These are phyloP conservation scores for Cremastinae sp. DNA, from an alignment of 2,888 invertebrate species.

Conservation along the genomic window DNA sequence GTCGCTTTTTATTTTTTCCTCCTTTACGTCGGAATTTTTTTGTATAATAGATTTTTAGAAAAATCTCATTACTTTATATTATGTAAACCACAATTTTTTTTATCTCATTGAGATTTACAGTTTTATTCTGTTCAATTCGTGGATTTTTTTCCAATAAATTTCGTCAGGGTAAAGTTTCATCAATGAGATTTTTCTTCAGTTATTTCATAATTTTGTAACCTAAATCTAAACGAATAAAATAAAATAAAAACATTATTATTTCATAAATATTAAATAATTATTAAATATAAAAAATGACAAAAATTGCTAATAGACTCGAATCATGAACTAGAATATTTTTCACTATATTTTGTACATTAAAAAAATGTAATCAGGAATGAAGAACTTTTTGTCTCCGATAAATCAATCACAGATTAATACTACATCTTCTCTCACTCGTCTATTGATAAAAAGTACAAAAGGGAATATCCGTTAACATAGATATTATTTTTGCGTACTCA, in stretches of 20 bases:
- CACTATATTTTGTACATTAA: neutral
- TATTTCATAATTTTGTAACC: constrained; percentile 1
- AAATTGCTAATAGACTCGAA: no score
- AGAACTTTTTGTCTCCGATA: constrained; percentile 30
- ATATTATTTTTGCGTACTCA: constrained; percentile 2
- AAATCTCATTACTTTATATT: no score
- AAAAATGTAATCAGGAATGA: constrained; percentile 1
- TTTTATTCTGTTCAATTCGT: neutral
- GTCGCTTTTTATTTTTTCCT: constrained; percentile 10
- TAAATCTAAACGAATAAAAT: constrained; percentile 1
- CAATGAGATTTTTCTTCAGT: no score
- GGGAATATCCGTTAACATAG: neutral
- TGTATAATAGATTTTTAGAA: neutral
- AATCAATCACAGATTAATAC: constrained; percentile 58
- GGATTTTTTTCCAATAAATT: neutral
- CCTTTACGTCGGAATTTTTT: constrained; percentile 11
- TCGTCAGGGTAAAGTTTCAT: neutral
- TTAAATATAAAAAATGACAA: no score
- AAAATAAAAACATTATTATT: no score
- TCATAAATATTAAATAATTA: no score
- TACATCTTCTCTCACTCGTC: constrained; percentile 41
- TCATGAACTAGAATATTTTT: constrained; percentile 20
- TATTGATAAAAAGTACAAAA: constrained; percentile 3
- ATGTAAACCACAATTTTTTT: no score
- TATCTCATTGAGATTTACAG: neutral